These are phyloP conservation scores for Anastrepha ludens DNA, from an alignment of 1,140 invertebrate species.

Conservation along the genomic window DNA sequence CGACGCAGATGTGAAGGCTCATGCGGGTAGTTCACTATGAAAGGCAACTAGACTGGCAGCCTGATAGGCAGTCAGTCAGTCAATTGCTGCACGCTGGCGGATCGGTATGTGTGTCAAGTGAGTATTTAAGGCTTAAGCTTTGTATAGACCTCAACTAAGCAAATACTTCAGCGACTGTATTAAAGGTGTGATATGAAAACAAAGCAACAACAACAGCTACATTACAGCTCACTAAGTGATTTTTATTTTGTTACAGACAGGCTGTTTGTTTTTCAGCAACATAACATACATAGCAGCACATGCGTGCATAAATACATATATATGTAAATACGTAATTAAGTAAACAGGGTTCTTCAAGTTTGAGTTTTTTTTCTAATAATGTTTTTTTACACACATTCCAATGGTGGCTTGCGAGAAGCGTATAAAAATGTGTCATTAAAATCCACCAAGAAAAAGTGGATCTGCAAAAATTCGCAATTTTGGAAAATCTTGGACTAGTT, in stretches of 20 bases:
- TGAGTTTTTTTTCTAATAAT: no score
- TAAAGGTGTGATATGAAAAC: background rate
- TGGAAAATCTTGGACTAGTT: no score
- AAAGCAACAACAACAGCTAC: background rate
- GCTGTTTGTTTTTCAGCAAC: slow-evolving; percentile 1
- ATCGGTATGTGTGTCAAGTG: background rate
- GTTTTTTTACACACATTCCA: no score
- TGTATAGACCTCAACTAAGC: background rate
- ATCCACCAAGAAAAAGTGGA: no score
- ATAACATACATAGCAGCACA: background rate
- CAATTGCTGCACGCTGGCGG: background rate
- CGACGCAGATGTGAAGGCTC: no score
- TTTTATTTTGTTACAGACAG: background rate
- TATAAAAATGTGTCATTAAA: no score
- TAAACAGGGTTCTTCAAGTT: no score
- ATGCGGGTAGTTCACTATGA: no score
- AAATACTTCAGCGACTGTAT: background rate
- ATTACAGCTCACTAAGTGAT: background rate
- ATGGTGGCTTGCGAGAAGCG: no score
- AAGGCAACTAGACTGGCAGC: no score
- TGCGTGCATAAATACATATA: background rate
- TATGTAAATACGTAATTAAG: background rate
- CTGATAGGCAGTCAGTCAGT: background rate
- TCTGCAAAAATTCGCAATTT: no score
- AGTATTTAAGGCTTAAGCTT: background rate